Evolutionary conservation across 2,113 vertebrate species (phyloP), one percentile per base, ranked within the genome.

Genomic region (Sardina pilchardus): DNA sequence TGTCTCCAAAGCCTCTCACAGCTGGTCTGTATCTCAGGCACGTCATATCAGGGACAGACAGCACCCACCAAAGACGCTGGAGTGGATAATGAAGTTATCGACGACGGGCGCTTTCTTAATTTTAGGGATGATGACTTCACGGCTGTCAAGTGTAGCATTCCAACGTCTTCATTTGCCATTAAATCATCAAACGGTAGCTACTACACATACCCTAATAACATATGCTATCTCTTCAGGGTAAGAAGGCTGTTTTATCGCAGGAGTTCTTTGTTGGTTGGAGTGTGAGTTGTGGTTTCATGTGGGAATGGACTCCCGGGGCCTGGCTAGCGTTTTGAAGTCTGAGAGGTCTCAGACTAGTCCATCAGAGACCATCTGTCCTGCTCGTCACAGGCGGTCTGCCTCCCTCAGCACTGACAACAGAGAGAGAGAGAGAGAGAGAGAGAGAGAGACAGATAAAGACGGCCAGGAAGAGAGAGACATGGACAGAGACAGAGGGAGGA

Each of bases 341-440:
- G 71, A 36, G 71, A 78, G 71, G 71, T 78, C 30, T 78, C 71
- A 78, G 71, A 78, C 71, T 39, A 34, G 30, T 36, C 26, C 71
- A 78, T 78, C 71, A 39, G 71, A 78, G 71, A 78, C 71, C 71
- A 78, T 78, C 71, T 78, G 71, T 78, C 71, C 71, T 78, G 71
- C 4, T 78, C 71, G 34, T 78, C 71, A 78, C 34, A 7, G 30
- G 34, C 30, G 71, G 14, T 78, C 71, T 78, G 71, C 71, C 26
- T 36, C 71, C 30, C 30, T 36, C 71, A 36, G 14, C 16, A 16
- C 10, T 78, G 71, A 78, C 71, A 78, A 16, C 71, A 78, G 34
- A 16, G 30, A 78, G 71, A 34, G 34, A 78, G 30, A 78, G 9
- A 10, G 67, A 12, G 30, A 34, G 26, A 1, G 1, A 10, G 30